These are phyloP conservation scores for Atrichornis clamosus DNA, from an alignment of 2,113 vertebrate genomes.

Conservation along the genomic window DNA sequence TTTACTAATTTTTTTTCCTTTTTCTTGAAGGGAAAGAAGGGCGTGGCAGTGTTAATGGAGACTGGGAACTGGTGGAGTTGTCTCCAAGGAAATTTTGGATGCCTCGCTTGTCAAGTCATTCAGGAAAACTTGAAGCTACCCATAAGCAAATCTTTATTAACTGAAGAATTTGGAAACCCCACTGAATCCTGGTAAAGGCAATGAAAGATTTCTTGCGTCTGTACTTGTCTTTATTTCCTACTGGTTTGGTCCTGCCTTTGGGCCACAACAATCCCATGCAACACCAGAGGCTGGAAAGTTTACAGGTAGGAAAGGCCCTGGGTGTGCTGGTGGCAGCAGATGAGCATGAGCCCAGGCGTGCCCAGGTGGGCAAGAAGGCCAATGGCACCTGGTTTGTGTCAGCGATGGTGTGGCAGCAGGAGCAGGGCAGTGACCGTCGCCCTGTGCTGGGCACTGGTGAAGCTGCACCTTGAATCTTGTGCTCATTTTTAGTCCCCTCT, in stretches of 20 bases:
- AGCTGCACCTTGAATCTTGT: fast-evolving
- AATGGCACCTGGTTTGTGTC: background rate
- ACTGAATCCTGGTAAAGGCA: background rate
- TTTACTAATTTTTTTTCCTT: background rate
- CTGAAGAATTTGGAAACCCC: background rate
- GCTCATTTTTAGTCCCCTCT: background rate
- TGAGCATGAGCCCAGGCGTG: background rate
- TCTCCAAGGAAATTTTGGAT: background rate
- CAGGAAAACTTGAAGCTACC: background rate
- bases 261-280: too few relatives aligned
- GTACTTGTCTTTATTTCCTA: too few relatives aligned
- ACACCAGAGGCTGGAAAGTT: background rate
- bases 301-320: background rate
- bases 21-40: background rate
- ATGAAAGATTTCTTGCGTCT: background rate
- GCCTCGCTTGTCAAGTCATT: background rate
- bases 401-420: background rate
- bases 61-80: background rate
- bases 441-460: background rate
- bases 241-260: background rate
- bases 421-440: background rate
- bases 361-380: background rate
- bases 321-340: background rate
- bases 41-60: background rate
- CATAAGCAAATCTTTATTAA: background rate